Conservation (phyloP, 1,140 invertebrate species). For the Doryteuthis pealeii region DNA sequence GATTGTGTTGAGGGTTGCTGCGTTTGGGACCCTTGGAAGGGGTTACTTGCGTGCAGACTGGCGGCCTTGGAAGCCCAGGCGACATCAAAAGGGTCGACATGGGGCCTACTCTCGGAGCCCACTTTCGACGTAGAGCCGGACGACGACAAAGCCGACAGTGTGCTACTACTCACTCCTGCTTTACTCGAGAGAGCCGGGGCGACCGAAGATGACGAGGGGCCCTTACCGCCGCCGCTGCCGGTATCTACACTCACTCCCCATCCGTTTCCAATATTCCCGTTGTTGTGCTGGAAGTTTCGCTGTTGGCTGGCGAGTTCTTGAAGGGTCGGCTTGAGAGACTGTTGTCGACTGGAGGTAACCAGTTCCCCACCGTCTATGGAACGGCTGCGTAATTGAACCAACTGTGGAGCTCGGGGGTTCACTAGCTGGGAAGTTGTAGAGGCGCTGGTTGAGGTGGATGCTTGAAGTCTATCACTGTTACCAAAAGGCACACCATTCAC, state of each 20-base stretch:
- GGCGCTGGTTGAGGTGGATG: constrained; percentile 27
- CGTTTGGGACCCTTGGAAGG: constrained; percentile 30
- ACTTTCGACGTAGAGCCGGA: constrained; percentile 32
- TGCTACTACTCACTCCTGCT: constrained; percentile 8
- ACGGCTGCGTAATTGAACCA: constrained; percentile 65
- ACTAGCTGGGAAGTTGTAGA: constrained; percentile 15
- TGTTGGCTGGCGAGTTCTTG: constrained; percentile 35
- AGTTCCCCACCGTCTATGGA: constrained; percentile 62
- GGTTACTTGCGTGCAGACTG: constrained; percentile 35
- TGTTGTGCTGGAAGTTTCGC: constrained; percentile 45
- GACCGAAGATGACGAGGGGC: constrained; percentile 23
- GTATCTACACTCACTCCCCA: neutral
- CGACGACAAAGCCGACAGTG: constrained; percentile 45
- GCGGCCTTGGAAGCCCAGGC: constrained; percentile 74
- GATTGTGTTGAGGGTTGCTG: constrained; percentile 60
- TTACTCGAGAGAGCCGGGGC: constrained; percentile 29
- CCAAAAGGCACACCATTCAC: constrained; percentile 33
- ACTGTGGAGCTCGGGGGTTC: constrained; percentile 29
- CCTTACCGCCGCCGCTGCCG: constrained; percentile 9
- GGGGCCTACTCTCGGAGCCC: constrained; percentile 13
- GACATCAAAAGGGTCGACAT: constrained; percentile 78
- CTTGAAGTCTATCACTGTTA: constrained; percentile 10
- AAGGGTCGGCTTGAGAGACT: constrained; percentile 32
- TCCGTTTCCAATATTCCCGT: constrained; percentile 10
- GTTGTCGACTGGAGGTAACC: constrained; percentile 23